Percentiles rank a stretch among this genome's conserved stretches.
phyloP scores from a whole-genome alignment of 2,888 invertebrate species.

The Agrotis segetum region DNA sequence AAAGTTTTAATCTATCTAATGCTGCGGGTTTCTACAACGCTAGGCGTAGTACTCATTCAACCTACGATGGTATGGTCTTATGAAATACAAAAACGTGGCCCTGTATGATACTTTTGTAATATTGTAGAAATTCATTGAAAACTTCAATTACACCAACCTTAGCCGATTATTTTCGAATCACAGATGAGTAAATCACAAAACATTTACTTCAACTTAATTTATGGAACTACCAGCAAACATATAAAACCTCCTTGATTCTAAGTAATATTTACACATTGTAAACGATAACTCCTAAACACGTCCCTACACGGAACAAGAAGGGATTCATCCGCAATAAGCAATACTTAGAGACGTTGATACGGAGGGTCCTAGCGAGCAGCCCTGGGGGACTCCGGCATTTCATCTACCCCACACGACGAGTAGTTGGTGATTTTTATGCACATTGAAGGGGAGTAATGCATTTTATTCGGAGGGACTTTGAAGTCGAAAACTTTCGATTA shows the following conservation, averaged over 20 bases:
- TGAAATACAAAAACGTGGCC: neutral
- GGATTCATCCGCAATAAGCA: slow-evolving; percentile 77
- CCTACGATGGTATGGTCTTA: neutral
- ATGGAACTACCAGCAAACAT: slow-evolving; percentile 44
- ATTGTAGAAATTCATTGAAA: neutral
- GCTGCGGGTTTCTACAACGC: slow-evolving; percentile 21
- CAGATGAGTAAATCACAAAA: slow-evolving; percentile 16
- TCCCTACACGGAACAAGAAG: slow-evolving; percentile 64
- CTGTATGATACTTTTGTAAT: neutral
- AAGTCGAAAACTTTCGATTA: slow-evolving; percentile 69
- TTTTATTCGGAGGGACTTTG: slow-evolving; percentile 74
- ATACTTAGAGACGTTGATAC: slow-evolving; percentile 73
- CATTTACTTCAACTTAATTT: slow-evolving; percentile 5
- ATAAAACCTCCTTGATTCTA: slow-evolving; percentile 66
- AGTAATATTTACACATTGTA: slow-evolving; percentile 85
- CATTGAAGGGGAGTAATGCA: slow-evolving; percentile 73
- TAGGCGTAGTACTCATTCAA: slow-evolving; percentile 2
- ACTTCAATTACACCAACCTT: too few species aligned
- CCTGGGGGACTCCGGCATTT: slow-evolving; percentile 81
- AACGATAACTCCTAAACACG: slow-evolving; percentile 75
- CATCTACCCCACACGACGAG: slow-evolving; percentile 79
- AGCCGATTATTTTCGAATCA: neutral
- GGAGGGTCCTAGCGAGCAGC: slow-evolving; percentile 71
- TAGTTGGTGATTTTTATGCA: slow-evolving; percentile 74
- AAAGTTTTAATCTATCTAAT: slow-evolving; percentile 58